phyloP scores from a whole-genome alignment of 2,888 invertebrate genomes.

The Eilema caniola region DNA sequence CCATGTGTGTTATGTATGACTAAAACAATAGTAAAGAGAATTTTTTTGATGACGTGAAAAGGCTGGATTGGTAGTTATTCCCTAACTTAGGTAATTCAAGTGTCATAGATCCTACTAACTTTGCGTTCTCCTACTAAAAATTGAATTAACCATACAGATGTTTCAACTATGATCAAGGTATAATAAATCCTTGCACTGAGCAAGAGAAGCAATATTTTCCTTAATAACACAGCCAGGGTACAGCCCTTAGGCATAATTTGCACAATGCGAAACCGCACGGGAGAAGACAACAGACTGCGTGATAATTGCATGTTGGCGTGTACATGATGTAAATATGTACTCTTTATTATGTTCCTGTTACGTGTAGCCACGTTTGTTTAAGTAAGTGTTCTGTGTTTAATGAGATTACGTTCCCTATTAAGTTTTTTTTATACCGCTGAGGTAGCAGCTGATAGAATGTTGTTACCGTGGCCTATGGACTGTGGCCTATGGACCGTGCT shows the following conservation, averaged over 20 bases:
- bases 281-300: constrained; percentile 13
- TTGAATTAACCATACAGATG: not conserved
- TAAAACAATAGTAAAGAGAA: too few relatives aligned
- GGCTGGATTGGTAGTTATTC: too few relatives aligned
- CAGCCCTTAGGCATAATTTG: constrained; percentile 13
- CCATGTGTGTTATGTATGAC: too few relatives aligned
- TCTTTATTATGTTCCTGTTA: not conserved
- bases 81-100: too few relatives aligned
- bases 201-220: constrained; percentile 14
- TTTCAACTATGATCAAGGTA: not conserved
- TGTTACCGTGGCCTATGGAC: too few relatives aligned
- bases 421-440: too few relatives aligned
- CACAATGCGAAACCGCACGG: constrained; percentile 15
- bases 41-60: too few relatives aligned
- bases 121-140: not conserved
- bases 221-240: constrained; percentile 5
- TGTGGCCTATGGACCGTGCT: too few relatives aligned
- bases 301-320: constrained; percentile 7
- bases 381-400: not conserved
- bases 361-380: not conserved
- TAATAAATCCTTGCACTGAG: not conserved
- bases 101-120: too few relatives aligned
- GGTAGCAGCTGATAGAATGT: too few relatives aligned
- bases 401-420: not conserved
- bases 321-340: constrained; percentile 10